These are phyloP conservation scores for Catalaphyllia jardinei DNA, from an alignment of 64 coral and sea anemone species.

Conservation along the genomic window DNA sequence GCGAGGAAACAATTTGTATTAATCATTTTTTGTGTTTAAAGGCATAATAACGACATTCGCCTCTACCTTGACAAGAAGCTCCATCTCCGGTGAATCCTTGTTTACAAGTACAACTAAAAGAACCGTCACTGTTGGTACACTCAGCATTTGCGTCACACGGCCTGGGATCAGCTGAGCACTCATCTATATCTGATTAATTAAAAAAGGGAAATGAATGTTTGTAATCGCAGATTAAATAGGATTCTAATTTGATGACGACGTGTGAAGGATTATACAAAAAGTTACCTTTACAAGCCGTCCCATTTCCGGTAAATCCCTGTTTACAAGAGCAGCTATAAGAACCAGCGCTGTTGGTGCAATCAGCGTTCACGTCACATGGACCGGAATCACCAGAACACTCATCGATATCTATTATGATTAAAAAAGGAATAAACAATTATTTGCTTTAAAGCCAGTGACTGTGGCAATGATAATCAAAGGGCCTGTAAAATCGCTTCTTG, in stretches of 20 bases:
- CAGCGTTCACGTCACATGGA: conserved; percentile 21
- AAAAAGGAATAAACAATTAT: background rate
- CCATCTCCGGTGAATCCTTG: conserved; percentile 36
- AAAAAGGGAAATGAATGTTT: too few relatives aligned
- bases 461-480: too few relatives aligned
- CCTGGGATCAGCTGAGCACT: background rate
- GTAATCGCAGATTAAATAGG: too few relatives aligned
- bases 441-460: too few relatives aligned
- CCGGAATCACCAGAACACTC: conserved; percentile 5
- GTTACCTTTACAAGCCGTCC: conserved; percentile 43
- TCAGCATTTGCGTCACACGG: conserved; percentile 34
- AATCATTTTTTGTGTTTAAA: too few relatives aligned
- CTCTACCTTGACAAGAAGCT: conserved; percentile 18
- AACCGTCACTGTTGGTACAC: conserved; percentile 41
- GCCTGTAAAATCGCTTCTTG: too few relatives aligned
- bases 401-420: background rate
- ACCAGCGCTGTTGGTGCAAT: conserved; percentile 9
- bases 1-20: too few relatives aligned
- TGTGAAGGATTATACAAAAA: too few relatives aligned
- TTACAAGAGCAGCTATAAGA: conserved; percentile 19
- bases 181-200: conserved; percentile 43
- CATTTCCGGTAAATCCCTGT: conserved; percentile 22
- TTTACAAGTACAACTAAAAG: conserved; percentile 25
- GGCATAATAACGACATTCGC: background rate
- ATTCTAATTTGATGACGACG: too few relatives aligned